Percentiles rank a stretch among this genome's conserved stretches.
These are phyloP conservation scores for Cistogaster globosa DNA, from an alignment of 2,888 invertebrate genomes.

Conservation along the genomic window DNA sequence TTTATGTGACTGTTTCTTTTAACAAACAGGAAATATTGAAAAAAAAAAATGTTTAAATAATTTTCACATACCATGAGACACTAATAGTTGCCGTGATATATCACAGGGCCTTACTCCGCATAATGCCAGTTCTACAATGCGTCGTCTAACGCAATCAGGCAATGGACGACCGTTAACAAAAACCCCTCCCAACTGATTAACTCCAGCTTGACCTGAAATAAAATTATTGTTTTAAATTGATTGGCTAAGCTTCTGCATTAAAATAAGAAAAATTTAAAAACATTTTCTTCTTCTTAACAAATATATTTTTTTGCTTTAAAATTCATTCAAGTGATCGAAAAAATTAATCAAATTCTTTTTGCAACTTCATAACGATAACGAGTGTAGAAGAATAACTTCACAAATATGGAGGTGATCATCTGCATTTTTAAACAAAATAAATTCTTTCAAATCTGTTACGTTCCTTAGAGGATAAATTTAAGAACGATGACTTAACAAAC, in stretches of 20 bases:
- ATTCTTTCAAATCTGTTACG: background rate
- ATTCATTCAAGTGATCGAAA: too few relatives aligned
- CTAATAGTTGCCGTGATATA: constrained; percentile 96
- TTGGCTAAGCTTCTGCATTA: background rate
- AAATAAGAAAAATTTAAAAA: too few relatives aligned
- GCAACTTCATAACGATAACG: too few relatives aligned
- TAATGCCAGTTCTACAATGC: constrained; percentile 96
- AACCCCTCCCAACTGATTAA: constrained; percentile 98
- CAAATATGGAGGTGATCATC: too few relatives aligned
- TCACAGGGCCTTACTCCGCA: constrained; percentile 98
- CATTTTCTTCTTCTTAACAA: too few relatives aligned
- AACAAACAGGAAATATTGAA: background rate
- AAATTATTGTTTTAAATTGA: background rate
- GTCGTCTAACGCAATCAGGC: constrained; percentile 95
- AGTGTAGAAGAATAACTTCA: too few relatives aligned
- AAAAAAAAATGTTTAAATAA: background rate
- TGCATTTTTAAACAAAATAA: background rate
- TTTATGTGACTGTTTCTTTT: background rate
- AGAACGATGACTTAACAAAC: background rate
- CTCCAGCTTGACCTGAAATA: constrained; percentile 95
- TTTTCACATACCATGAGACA: constrained; percentile 89
- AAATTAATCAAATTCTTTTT: too few relatives aligned
- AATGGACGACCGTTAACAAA: constrained; percentile 99
- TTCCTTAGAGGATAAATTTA: background rate
- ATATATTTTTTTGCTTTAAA: too few relatives aligned